Evolutionary conservation across 1,140 invertebrate genomes (phyloP).

Genomic region (Leptoteleia sp.): DNA sequence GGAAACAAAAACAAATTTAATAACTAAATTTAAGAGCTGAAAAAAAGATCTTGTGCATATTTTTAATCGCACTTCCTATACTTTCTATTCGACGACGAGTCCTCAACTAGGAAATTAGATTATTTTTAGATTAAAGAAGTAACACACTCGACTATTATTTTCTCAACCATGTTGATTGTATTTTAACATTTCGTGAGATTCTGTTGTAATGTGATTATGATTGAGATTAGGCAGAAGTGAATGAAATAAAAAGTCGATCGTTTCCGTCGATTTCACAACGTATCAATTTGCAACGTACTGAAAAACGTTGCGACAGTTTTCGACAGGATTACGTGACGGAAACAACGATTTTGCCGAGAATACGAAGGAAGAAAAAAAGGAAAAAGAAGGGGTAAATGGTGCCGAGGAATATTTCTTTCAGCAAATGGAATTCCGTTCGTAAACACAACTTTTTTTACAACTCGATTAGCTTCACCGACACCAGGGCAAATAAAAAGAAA

Average conservation of each 20-base stretch:
- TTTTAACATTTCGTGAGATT: slow-evolving; percentile 20
- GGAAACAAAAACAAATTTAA: too few species aligned
- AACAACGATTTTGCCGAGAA: neutral
- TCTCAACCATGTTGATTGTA: slow-evolving; percentile 21
- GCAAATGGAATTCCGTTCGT: too few species aligned
- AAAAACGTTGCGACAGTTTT: neutral
- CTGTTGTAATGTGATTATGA: slow-evolving; percentile 12
- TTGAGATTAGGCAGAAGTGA: slow-evolving; percentile 13
- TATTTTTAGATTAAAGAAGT: slow-evolving; percentile 13
- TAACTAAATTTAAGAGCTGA: neutral
- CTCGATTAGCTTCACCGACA: slow-evolving; percentile 12
- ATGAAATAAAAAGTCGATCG: slow-evolving; percentile 6
- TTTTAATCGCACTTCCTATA: neutral
- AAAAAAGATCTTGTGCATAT: neutral
- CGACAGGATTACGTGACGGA: neutral
- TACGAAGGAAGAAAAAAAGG: neutral
- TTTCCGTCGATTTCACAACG: slow-evolving; percentile 4
- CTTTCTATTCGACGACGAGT: slow-evolving; percentile 4
- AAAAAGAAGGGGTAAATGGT: neutral
- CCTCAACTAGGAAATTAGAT: slow-evolving; percentile 8
- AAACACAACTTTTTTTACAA: slow-evolving; percentile 6
- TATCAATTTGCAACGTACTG: neutral
- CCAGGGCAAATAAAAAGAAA: slow-evolving; percentile 13
- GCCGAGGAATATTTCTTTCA: too few species aligned
- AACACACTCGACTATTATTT: slow-evolving; percentile 17